Base-by-base conservation (phyloP, 2,888 invertebrate species). In the Harmothoe impar region DNA sequence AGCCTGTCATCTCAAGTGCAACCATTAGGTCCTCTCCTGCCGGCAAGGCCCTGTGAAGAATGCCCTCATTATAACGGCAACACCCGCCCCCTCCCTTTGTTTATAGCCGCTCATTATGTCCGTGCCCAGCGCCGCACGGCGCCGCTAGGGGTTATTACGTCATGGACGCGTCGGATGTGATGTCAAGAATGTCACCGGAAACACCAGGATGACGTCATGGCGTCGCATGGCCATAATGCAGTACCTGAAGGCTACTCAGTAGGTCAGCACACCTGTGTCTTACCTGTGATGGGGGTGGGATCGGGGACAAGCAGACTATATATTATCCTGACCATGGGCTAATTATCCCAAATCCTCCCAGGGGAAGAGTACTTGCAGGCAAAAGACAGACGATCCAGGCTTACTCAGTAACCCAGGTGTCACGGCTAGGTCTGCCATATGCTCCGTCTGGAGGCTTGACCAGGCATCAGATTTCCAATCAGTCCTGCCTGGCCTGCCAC, bases 31-130 rank as follows among this genome's bases (percentile, higher is more conserved):
- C 35, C 43, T 43, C 35, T 25, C 5, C 35, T 12, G 81, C 81
- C 35, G 43, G 35, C 81, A 20, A 35, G 35, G 12, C 33, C 43
- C 81, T 81, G 35, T 81, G 81, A 81, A 81, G 81, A 81, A 81
- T 81, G 81, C 43, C 35, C 81, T 81, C 81, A 81, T 81, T 81
- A 81, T 81, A 81, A 81, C 35, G 43, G 81, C 25, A 17, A 1
- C 23, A 81, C 33, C 29, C 77, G 20, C 17, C 81, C 15, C 81
- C 43, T 81, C 43, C 43, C 43, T 81, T 81, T 81, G 81, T 81
- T 81, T 81, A 81, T 81, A 33, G 81, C 23, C 43, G 43, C 81
- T 43, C 81, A 81, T 81, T 81, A 81, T 31, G 77, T 25, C 77
- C 7, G 0, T 25, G 25, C 77, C 29, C 77, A 25, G 7, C 77